Percentiles rank a stretch among this genome's conserved stretches.
Conservation (phyloP, 2,113 vertebrate species). For the Genyomyrus donnyi region DNA sequence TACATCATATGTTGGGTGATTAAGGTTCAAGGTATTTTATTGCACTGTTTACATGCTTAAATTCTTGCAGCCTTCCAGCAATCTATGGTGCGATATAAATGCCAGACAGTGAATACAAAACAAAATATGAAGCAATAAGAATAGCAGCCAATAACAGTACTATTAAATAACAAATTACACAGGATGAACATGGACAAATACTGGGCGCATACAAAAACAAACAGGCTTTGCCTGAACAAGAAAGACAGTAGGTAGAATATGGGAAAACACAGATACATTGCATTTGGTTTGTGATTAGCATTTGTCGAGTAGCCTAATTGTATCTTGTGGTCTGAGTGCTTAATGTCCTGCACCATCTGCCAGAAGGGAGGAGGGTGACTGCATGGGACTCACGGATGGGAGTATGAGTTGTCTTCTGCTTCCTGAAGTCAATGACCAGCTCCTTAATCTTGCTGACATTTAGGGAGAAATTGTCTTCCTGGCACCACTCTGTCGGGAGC, state of each 20-base stretch:
- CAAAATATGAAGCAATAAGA: not conserved
- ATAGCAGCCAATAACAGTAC: not conserved
- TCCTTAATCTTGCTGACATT: not conserved
- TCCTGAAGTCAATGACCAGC: not conserved
- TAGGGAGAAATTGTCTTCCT: not conserved
- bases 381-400: not conserved
- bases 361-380: not conserved
- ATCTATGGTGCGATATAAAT: not conserved
- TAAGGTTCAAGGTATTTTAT: not conserved
- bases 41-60: not conserved
- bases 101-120: not conserved
- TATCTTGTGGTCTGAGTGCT: not conserved
- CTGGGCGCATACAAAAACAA: not conserved
- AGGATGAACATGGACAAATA: not conserved
- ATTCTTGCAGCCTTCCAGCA: not conserved
- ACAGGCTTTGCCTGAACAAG: not conserved
- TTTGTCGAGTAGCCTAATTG: not conserved
- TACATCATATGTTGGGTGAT: not conserved
- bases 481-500: not conserved
- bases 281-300: not conserved
- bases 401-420: not conserved
- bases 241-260: not conserved
- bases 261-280: not conserved
- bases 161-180: not conserved
- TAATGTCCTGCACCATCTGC: not conserved